phyloP scores from a whole-genome alignment of 2,888 invertebrate genomes.

The Drosophila limbata region DNA sequence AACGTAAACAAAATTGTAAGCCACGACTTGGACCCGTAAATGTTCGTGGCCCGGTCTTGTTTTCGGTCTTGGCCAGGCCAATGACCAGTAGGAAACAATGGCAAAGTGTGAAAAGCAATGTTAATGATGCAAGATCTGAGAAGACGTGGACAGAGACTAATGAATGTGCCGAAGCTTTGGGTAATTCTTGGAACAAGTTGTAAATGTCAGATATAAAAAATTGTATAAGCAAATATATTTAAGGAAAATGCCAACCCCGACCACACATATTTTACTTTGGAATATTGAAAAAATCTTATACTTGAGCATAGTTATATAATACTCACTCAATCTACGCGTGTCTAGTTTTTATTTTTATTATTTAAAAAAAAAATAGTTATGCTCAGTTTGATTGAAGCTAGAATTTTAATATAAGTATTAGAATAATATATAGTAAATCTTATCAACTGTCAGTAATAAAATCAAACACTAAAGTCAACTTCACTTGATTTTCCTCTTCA shows the following conservation, averaged over 20 bases:
- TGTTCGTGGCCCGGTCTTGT: background rate
- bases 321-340: no score
- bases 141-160: slow-evolving; percentile 49
- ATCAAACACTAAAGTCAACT: background rate
- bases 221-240: slow-evolving; percentile 9
- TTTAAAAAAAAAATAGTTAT: no score
- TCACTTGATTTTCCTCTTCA: background rate
- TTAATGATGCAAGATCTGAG: slow-evolving; percentile 62
- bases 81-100: slow-evolving; percentile 72
- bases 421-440: no score
- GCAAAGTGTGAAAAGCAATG: slow-evolving; percentile 74
- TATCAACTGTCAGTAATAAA: background rate
- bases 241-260: background rate
- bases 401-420: no score
- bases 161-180: slow-evolving; percentile 38
- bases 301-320: no score
- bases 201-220: slow-evolving; percentile 38
- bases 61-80: slow-evolving; percentile 54
- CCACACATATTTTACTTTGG: no score
- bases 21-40: slow-evolving; percentile 26
- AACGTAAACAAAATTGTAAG: slow-evolving; percentile 40
- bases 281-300: no score
- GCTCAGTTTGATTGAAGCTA: no score
- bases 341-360: no score
- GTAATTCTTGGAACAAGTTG: slow-evolving; percentile 35